phyloP scores from a whole-genome alignment of 2,113 vertebrate species.

The Petromus typicus region DNA sequence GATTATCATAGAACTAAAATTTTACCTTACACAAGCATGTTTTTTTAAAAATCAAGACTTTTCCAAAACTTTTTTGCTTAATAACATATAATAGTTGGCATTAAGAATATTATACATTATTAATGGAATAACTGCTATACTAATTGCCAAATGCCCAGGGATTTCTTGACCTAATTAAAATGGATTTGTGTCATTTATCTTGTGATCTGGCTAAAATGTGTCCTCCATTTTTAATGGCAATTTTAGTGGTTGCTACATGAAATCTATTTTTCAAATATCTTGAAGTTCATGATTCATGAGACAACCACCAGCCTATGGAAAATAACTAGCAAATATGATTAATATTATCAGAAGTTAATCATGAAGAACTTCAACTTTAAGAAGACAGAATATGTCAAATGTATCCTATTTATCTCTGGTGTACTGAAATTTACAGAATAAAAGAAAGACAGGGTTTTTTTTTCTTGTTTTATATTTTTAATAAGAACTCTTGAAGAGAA shows the following conservation, averaged over 20 bases:
- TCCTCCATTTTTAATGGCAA: constrained; percentile 26
- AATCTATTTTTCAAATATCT: constrained; percentile 49
- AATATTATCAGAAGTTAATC: constrained; percentile 22
- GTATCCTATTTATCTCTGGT: not conserved
- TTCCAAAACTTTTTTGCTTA: constrained; percentile 39
- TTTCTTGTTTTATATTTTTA: not conserved
- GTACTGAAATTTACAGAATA: not conserved
- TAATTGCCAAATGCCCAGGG: constrained; percentile 59
- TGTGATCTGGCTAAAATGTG: constrained; percentile 30
- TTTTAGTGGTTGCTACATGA: constrained; percentile 19
- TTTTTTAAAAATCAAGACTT: constrained; percentile 26
- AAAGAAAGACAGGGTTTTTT: not conserved
- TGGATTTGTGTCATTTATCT: constrained; percentile 62
- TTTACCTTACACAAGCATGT: not conserved
- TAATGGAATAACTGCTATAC: not conserved
- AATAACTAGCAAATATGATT: constrained; percentile 10
- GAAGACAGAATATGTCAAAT: constrained; percentile 40
- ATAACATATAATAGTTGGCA: constrained; percentile 65
- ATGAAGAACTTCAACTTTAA: not conserved
- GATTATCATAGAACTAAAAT: not conserved
- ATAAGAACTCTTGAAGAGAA: constrained; percentile 36
- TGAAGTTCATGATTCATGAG: not conserved
- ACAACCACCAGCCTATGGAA: not conserved
- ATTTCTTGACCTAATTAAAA: constrained; percentile 69
- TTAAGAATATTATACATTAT: constrained; percentile 52